Conservation (phyloP, 53 echinoderm and acorn worm genomes). For the Stichopus horrens region DNA sequence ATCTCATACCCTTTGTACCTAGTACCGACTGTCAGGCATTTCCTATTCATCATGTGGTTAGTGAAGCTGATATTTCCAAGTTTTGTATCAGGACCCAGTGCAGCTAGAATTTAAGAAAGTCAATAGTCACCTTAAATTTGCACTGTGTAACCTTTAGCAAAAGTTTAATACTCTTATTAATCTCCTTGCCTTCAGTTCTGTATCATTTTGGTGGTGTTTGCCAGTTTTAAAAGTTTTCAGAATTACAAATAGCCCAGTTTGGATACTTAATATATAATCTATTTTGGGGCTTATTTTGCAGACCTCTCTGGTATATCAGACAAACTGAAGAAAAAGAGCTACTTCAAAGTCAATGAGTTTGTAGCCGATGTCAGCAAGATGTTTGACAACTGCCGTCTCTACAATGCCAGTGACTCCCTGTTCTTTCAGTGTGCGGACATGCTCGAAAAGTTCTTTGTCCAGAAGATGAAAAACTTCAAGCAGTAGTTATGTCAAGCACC, state of each 20-base stretch:
- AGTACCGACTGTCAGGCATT: no score
- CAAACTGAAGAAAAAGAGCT: conserved; percentile 73
- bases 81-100: no score
- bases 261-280: not conserved
- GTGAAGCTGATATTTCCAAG: no score
- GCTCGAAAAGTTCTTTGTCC: conserved; percentile 96
- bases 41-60: no score
- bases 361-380: conserved; percentile 83
- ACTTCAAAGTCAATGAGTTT: conserved; percentile 90
- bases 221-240: not conserved
- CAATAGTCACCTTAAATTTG: not conserved
- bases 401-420: conserved; percentile 92
- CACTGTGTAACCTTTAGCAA: not conserved
- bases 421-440: conserved; percentile 99
- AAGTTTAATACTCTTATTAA: no score
- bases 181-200: not conserved
- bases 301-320: conserved; percentile 87
- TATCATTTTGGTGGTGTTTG: not conserved
- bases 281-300: conserved; percentile 11
- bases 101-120: no score
- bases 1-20: no score
- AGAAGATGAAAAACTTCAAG: conserved; percentile 95
- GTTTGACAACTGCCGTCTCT: conserved; percentile 97
- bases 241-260: no score
- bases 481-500: conserved; percentile 18